A percentile compares a stretch with the other conserved stretches of the same genome.
Evolutionary conservation across 2,888 invertebrate genomes (phyloP).

Genomic region (Drosophila nigricruria): DNA sequence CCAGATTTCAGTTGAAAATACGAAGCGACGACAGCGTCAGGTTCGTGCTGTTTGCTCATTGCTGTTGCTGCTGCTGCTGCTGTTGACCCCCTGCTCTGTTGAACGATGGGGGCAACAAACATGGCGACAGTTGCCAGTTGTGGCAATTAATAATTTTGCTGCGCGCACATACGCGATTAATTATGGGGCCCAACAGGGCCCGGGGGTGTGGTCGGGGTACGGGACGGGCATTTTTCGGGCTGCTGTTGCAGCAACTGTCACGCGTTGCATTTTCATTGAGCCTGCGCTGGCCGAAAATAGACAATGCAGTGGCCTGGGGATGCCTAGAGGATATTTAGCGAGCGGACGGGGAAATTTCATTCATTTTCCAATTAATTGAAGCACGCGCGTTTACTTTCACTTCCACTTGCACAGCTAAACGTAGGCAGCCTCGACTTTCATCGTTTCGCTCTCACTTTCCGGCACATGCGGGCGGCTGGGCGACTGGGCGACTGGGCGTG

Average conservation of each 20-base stretch:
- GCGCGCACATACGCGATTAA: slow-evolving; percentile 84
- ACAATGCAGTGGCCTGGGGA: slow-evolving; percentile 52
- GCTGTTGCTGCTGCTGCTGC: not conserved
- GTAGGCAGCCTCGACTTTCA: slow-evolving; percentile 30
- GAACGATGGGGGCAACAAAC: slow-evolving; percentile 58
- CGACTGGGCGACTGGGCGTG: slow-evolving; percentile 47
- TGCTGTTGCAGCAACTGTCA: slow-evolving; percentile 63
- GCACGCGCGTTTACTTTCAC: slow-evolving; percentile 81
- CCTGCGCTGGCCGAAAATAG: slow-evolving; percentile 65
- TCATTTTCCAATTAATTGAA: slow-evolving; percentile 83
- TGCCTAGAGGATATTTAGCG: not conserved
- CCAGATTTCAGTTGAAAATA: slow-evolving; percentile 65
- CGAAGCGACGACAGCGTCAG: slow-evolving; percentile 76
- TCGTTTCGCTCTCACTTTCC: slow-evolving; percentile 71
- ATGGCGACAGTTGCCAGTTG: slow-evolving; percentile 82
- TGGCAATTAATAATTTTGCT: slow-evolving; percentile 84
- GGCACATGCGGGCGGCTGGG: slow-evolving; percentile 61
- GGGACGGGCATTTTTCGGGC: slow-evolving; percentile 38
- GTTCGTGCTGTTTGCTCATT: slow-evolving; percentile 36
- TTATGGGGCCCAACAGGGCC: slow-evolving; percentile 62
- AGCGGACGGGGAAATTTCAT: slow-evolving; percentile 56
- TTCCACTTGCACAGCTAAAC: slow-evolving; percentile 48
- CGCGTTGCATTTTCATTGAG: slow-evolving; percentile 73
- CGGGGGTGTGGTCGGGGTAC: not conserved
- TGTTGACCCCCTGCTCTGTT: slow-evolving; percentile 5